Percentiles rank a stretch among this genome's conserved stretches.
phyloP scores from a whole-genome alignment of 2,113 vertebrate genomes.

The Dinomys branickii region DNA sequence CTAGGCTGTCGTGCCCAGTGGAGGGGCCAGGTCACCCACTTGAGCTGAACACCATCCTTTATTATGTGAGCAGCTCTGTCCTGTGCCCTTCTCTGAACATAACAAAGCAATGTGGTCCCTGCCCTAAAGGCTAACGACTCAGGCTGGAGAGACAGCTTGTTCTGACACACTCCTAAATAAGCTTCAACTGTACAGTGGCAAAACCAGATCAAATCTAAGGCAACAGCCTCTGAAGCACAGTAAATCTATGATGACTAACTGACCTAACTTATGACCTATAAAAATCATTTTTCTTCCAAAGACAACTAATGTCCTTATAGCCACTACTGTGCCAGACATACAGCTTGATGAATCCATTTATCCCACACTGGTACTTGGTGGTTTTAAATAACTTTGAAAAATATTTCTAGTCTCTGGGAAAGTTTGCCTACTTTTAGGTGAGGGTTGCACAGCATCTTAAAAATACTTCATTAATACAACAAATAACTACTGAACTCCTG shows the following conservation, averaged over 20 bases:
- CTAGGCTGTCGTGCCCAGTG: not conserved
- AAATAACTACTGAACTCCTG: slow-evolving; percentile 32
- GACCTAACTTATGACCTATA: slow-evolving; percentile 73
- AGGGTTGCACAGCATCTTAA: slow-evolving; percentile 27
- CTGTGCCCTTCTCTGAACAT: slow-evolving; percentile 47
- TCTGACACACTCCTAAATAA: slow-evolving; percentile 79
- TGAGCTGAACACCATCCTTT: slow-evolving; percentile 15
- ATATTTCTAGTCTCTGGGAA: slow-evolving; percentile 13
- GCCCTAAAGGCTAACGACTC: slow-evolving; percentile 72
- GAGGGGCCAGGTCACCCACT: not conserved
- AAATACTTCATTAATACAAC: slow-evolving; percentile 62
- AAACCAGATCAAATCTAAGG: slow-evolving; percentile 68
- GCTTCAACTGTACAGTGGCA: slow-evolving; percentile 67
- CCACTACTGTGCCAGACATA: slow-evolving; percentile 44
- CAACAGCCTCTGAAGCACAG: slow-evolving; percentile 60
- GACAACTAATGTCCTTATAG: slow-evolving; percentile 58
- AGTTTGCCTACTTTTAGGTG: slow-evolving; percentile 44
- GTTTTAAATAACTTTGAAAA: slow-evolving; percentile 59
- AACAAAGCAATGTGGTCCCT: slow-evolving; percentile 25
- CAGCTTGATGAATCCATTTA: slow-evolving; percentile 61
- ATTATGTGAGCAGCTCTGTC: slow-evolving; percentile 41
- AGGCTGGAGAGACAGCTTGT: slow-evolving; percentile 58
- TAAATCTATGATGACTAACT: slow-evolving; percentile 69
- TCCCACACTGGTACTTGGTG: slow-evolving; percentile 11
- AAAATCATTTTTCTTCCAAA: slow-evolving; percentile 72